Evolutionary conservation across 2,888 invertebrate species (phyloP).

Genomic region (Lymantria monacha): DNA sequence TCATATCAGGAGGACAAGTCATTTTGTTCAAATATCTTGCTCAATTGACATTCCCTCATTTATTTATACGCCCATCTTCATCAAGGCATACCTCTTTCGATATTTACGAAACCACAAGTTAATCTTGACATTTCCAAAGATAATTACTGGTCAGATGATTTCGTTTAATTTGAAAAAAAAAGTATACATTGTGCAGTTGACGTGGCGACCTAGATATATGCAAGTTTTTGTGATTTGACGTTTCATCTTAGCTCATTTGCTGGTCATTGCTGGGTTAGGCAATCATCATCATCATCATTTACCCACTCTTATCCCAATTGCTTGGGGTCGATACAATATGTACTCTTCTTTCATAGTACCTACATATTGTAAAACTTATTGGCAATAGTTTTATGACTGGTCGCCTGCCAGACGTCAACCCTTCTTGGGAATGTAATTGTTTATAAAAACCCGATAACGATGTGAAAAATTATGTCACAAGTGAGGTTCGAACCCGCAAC

Average conservation of each 20-base stretch:
- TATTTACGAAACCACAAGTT: slow-evolving; percentile 37
- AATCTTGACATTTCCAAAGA: slow-evolving; percentile 48
- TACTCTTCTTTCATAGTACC: too few species aligned
- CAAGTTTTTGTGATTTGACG: slow-evolving; percentile 34
- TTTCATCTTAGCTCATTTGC: not conserved
- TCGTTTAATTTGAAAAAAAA: slow-evolving; percentile 36
- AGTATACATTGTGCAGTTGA: slow-evolving; percentile 18
- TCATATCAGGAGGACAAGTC: not conserved
- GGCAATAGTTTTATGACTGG: too few species aligned
- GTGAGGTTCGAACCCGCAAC: too few species aligned
- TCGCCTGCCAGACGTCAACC: too few species aligned
- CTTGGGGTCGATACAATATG: too few species aligned
- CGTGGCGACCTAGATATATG: slow-evolving; percentile 31
- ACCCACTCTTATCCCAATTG: too few species aligned
- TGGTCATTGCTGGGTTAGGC: too few species aligned
- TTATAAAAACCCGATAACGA: too few species aligned
- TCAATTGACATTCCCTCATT: slow-evolving; percentile 6
- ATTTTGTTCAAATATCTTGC: not conserved
- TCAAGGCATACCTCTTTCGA: slow-evolving; percentile 29
- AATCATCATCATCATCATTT: too few species aligned
- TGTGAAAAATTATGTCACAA: too few species aligned
- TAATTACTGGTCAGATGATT: slow-evolving; percentile 31
- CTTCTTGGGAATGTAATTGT: too few species aligned
- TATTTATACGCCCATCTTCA: not conserved
- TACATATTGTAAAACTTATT: too few species aligned